Percentiles rank a stretch among this genome's conserved stretches.
Evolutionary conservation across 1,140 invertebrate species (phyloP).

Genomic region (Lepidurus apus): DNA sequence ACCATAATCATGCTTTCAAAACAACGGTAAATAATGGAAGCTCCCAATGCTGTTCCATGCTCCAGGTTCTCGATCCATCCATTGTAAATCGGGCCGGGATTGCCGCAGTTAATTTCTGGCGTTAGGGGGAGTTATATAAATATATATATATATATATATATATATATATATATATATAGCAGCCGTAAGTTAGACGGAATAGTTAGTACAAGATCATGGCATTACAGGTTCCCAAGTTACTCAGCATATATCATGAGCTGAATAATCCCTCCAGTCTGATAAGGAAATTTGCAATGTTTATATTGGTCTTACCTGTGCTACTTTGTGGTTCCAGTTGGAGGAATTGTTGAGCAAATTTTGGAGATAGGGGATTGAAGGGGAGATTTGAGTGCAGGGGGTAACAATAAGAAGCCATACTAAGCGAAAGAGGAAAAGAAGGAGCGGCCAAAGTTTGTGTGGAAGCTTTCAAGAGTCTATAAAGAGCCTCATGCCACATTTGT

Average conservation of each 20-base stretch:
- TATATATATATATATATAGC: slow-evolving; percentile 29
- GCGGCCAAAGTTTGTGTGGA: not conserved
- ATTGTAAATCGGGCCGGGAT: slow-evolving; percentile 82
- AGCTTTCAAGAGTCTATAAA: not conserved
- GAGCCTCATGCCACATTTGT: too few relatives aligned
- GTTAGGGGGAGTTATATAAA: slow-evolving; percentile 23
- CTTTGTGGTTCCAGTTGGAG: not conserved
- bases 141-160: slow-evolving; percentile 25
- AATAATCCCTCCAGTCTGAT: too few relatives aligned
- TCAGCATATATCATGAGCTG: too few relatives aligned
- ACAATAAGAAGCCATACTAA: slow-evolving; percentile 37
- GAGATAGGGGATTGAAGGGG: not conserved
- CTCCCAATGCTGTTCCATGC: slow-evolving; percentile 77
- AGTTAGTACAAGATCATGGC: slow-evolving; percentile 31
- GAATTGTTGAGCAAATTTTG: not conserved
- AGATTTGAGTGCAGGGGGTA: slow-evolving; percentile 8
- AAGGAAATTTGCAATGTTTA: too few relatives aligned
- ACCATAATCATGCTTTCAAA: slow-evolving; percentile 86
- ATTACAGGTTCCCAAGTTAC: not conserved
- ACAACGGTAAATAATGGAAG: slow-evolving; percentile 89
- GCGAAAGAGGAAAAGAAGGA: slow-evolving; percentile 22
- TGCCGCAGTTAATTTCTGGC: slow-evolving; percentile 88
- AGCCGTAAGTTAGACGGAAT: slow-evolving; percentile 24
- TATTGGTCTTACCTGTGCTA: too few relatives aligned
- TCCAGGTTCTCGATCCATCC: slow-evolving; percentile 93